phyloP scores from a whole-genome alignment of 1,140 invertebrate genomes.

The Cydia splendana region DNA sequence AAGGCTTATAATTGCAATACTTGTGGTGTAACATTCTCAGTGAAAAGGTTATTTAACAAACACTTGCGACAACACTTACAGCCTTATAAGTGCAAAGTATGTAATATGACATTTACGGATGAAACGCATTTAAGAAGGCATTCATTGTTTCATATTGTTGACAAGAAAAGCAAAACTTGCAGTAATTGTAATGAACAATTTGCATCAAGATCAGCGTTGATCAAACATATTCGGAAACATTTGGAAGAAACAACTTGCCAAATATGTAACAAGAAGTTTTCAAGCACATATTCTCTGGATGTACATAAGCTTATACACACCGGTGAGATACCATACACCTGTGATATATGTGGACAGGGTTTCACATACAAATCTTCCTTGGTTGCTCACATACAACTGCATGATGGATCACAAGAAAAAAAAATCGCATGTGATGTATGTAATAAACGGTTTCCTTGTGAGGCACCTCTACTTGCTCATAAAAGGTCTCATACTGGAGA shows the following conservation, averaged over 20 bases:
- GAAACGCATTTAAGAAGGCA: background rate
- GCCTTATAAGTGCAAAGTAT: background rate
- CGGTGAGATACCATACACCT: conserved; percentile 13
- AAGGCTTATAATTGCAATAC: background rate
- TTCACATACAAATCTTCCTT: conserved; percentile 32
- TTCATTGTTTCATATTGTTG: background rate
- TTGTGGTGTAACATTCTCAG: background rate
- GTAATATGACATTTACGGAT: background rate
- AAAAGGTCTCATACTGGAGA: background rate
- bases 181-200: background rate
- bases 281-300: conserved; percentile 27
- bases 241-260: conserved; percentile 12
- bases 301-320: conserved; percentile 33
- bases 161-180: background rate
- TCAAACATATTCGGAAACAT: conserved; percentile 18
- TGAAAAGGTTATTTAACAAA: background rate
- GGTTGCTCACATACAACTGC: conserved; percentile 1
- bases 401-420: background rate
- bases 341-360: conserved; percentile 29
- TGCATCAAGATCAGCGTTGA: background rate
- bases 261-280: conserved; percentile 35
- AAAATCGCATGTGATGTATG: conserved; percentile 34
- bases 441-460: conserved; percentile 12
- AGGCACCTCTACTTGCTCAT: conserved; percentile 33
- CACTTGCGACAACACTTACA: background rate